Conservation (phyloP, 1,140 invertebrate species). For the Diorhabda elongata region DNA sequence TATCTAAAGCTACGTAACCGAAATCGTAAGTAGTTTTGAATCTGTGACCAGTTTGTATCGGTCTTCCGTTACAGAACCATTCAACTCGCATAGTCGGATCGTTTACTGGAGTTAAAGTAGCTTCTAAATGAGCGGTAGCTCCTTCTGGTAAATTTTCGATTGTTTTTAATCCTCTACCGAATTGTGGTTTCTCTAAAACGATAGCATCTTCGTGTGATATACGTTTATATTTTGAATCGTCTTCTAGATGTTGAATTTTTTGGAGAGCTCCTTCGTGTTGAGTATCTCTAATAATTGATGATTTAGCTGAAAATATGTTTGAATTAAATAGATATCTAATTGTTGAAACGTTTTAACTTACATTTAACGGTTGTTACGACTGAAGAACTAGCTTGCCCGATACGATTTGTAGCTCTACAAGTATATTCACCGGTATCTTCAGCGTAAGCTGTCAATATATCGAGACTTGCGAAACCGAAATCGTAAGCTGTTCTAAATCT, state of each 20-base stretch:
- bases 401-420: slow-evolving; percentile 82
- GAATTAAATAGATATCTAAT: slow-evolving; percentile 5
- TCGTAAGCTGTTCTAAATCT: slow-evolving; percentile 89
- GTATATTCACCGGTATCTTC: slow-evolving; percentile 93
- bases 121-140: slow-evolving; percentile 90
- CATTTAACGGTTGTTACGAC: slow-evolving; percentile 78
- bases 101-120: slow-evolving; percentile 89
- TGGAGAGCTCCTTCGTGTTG: slow-evolving; percentile 91
- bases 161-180: slow-evolving; percentile 82
- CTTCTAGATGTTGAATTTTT: slow-evolving; percentile 89
- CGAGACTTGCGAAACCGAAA: slow-evolving; percentile 92
- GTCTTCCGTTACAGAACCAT: slow-evolving; percentile 90
- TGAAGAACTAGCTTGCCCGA: slow-evolving; percentile 75
- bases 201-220: slow-evolving; percentile 67
- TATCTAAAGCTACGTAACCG: slow-evolving; percentile 91
- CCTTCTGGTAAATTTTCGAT: slow-evolving; percentile 79
- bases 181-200: slow-evolving; percentile 79
- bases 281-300: slow-evolving; percentile 86
- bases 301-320: slow-evolving; percentile 59
- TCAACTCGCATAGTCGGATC: slow-evolving; percentile 94
- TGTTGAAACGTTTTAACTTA: slow-evolving; percentile 51
- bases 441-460: slow-evolving; percentile 87
- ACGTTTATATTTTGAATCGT: slow-evolving; percentile 73
- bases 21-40: slow-evolving; percentile 94
- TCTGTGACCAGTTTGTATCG: slow-evolving; percentile 82